Evolutionary conservation across 30 jellyfish, hydroid and myxozoan species (phyloP), one percentile per base, ranked within the genome.

Genomic region (Aurelia coerulea): DNA sequence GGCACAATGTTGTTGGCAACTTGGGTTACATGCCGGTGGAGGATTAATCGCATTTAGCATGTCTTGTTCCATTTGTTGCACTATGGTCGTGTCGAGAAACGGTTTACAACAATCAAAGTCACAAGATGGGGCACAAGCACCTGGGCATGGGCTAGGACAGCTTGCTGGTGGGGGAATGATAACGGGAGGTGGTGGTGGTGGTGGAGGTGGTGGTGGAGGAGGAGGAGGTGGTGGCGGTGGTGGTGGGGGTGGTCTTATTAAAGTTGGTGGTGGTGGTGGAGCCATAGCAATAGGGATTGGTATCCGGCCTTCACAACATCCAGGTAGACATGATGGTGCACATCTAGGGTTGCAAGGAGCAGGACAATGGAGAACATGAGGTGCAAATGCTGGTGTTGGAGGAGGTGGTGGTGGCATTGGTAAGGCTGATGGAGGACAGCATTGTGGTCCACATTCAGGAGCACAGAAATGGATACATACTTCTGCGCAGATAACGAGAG

Each of bases 71-170:
- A 92, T 92, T 62, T 94, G 96, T 18, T 86, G 95, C 17, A 94
- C 99, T 9, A 94, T 88, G 37, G 88, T 63, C 42, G 97, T 80
- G 65, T 94, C 99, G 19, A 94, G 86, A 88, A 84, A 94, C 10
- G 99, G 99, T 53, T 95, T 87, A 79, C 99, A 94, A 76, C 99
- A 94, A 83, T 94, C 97, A 56, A 94, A 94, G 35, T 94, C 99
- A 68, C 99, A 94, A 1, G 94, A 92, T 35, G 99, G 99, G 17
- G 99, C 97, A 88, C 99, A 94, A 14, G 90, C 88, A 15, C 82
- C 91, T 9, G 99, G 99, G 68, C 97, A 94, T 5, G 96, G 89
- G 17, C 99, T 96, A 31, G 99, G 99, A 68, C 99, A 94, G 15
- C 84, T 86, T 7, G 90, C 91, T 68, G 98, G 91, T 39, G 97